phyloP scores from a whole-genome alignment of 2,113 vertebrate genomes.

The Crotalus horridus region DNA sequence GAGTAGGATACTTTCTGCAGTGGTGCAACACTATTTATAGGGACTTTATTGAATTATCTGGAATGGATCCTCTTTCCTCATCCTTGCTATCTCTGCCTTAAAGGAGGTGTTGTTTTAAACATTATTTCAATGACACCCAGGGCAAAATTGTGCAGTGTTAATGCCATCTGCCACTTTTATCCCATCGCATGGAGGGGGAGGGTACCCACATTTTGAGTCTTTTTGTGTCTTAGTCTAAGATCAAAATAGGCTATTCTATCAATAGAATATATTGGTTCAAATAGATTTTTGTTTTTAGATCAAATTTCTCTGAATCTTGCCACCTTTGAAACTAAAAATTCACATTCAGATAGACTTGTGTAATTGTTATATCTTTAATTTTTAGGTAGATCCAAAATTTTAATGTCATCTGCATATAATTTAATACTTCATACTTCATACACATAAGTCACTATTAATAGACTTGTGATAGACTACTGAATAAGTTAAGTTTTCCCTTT shows the following conservation, averaged over 20 bases:
- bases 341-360: background rate
- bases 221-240: background rate
- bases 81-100: background rate
- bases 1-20: background rate
- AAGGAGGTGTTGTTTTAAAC: background rate
- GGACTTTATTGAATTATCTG: background rate
- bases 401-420: background rate
- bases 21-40: background rate
- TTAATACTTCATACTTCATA: background rate
- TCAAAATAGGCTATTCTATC: background rate
- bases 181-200: background rate
- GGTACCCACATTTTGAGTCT: background rate
- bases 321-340: background rate
- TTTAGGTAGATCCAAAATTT: background rate
- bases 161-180: background rate
- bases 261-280: background rate
- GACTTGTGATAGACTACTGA: background rate
- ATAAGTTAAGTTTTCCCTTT: background rate
- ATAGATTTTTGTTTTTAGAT: background rate
- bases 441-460: background rate
- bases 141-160: background rate
- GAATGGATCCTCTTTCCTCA: background rate
- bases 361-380: background rate
- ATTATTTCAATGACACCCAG: background rate
- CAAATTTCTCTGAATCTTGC: background rate